Evolutionary conservation across 2,797 vertebrate species (phyloP).

Genomic region (Peromyscus melanophrys): DNA sequence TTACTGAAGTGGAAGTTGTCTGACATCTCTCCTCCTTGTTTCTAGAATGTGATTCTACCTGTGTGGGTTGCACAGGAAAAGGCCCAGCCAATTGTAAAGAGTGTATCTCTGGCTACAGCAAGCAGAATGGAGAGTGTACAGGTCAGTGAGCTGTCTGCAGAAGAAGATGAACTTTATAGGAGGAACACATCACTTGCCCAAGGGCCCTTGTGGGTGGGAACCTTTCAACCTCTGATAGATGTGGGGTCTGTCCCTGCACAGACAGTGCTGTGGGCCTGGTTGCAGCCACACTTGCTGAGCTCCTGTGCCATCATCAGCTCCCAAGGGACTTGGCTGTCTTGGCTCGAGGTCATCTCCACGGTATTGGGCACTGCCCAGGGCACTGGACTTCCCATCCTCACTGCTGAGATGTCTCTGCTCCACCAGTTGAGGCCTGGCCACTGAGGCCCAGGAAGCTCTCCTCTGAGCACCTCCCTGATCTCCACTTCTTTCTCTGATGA

Average conservation of each 20-base stretch:
- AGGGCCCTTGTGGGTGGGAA: rapidly evolving
- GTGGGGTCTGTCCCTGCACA: not conserved
- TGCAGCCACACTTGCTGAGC: not conserved
- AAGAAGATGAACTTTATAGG: rapidly evolving
- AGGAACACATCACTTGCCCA: rapidly evolving
- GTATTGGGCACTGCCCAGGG: rapidly evolving
- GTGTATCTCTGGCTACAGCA: constrained; percentile 92
- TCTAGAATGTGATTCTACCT: constrained; percentile 94
- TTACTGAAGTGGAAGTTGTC: rapidly evolving
- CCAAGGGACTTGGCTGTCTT: not conserved
- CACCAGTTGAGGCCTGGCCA: rapidly evolving
- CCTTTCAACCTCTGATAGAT: not conserved
- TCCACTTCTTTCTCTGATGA: too few relatives aligned
- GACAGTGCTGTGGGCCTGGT: not conserved
- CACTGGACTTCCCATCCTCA: not conserved
- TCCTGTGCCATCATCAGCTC: not conserved
- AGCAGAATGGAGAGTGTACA: constrained; percentile 92
- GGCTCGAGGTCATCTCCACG: not conserved
- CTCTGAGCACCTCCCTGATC: not conserved
- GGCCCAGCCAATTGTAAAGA: constrained; percentile 92
- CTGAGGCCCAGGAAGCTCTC: too few relatives aligned
- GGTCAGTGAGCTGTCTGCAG: constrained; percentile 87
- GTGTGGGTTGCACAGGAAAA: constrained; percentile 93
- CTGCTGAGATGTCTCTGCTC: not conserved
- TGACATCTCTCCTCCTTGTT: not conserved